Percentiles rank a stretch among this genome's conserved stretches.
phyloP scores from a whole-genome alignment of 2,113 vertebrate genomes.

The Atrichornis clamosus region DNA sequence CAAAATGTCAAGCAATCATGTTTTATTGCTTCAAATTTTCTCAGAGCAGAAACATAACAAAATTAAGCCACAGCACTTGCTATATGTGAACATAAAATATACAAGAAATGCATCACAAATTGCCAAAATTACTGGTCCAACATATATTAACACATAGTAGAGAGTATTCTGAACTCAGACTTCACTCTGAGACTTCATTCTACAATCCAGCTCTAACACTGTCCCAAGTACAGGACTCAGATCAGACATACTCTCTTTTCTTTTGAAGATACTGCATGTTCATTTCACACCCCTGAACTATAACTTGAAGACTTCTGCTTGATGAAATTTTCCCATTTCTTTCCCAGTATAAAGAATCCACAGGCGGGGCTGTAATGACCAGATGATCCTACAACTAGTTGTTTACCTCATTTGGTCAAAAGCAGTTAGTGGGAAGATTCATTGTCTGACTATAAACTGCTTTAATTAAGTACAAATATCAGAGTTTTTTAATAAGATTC shows the following conservation, averaged over 20 bases:
- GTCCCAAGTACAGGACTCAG: background rate
- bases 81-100: background rate
- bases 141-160: background rate
- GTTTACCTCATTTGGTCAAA: background rate
- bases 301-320: background rate
- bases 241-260: background rate
- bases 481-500: background rate
- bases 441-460: background rate
- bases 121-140: background rate
- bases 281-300: background rate
- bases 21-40: conserved; percentile 16
- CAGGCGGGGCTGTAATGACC: background rate
- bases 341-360: background rate
- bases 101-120: background rate
- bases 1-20: background rate
- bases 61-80: background rate
- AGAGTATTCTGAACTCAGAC: background rate
- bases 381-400: background rate
- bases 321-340: background rate
- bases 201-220: background rate
- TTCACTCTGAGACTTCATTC: background rate
- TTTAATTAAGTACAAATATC: background rate
- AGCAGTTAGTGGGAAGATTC: background rate
- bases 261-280: background rate
- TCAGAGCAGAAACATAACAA: background rate